Evolutionary conservation across 2,113 vertebrate genomes (phyloP).

Genomic region (Empidonax traillii): DNA sequence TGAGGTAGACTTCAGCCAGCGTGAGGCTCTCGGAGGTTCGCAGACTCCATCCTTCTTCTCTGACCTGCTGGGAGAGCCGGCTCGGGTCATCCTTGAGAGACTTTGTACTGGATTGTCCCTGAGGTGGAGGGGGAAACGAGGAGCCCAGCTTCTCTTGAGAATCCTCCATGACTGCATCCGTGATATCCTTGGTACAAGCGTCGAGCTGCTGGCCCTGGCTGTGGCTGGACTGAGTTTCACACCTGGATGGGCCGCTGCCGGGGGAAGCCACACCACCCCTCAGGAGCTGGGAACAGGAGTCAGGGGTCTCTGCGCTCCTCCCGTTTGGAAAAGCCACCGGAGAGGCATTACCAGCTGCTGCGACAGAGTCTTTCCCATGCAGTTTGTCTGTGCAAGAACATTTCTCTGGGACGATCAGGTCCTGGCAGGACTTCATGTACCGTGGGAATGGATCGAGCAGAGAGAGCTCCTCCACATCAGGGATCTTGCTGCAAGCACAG

Average conservation of each 20-base stretch:
- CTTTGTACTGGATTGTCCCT: constrained; percentile 69
- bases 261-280: constrained; percentile 15
- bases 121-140: constrained; percentile 52
- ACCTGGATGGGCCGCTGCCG: neutral
- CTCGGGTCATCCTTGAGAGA: constrained; percentile 72
- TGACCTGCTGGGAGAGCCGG: constrained; percentile 83
- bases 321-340: neutral
- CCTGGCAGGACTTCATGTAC: constrained; percentile 81
- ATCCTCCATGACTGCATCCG: constrained; percentile 63
- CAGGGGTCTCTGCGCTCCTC: neutral
- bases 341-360: constrained; percentile 7
- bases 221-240: constrained; percentile 48
- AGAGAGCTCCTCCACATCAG: constrained; percentile 78
- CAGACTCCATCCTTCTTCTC: constrained; percentile 90
- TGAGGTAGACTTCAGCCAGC: constrained; percentile 97
- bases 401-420: constrained; percentile 76
- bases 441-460: constrained; percentile 78
- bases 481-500: constrained; percentile 61
- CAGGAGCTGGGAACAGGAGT: neutral
- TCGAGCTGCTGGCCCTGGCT: constrained; percentile 52
- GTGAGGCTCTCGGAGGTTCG: constrained; percentile 91
- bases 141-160: constrained; percentile 71
- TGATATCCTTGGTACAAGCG: constrained; percentile 67
- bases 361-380: constrained; percentile 14
- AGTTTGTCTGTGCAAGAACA: constrained; percentile 62